phyloP scores from a whole-genome alignment of 2,797 vertebrate genomes.

The Oreochromis mossambicus region DNA sequence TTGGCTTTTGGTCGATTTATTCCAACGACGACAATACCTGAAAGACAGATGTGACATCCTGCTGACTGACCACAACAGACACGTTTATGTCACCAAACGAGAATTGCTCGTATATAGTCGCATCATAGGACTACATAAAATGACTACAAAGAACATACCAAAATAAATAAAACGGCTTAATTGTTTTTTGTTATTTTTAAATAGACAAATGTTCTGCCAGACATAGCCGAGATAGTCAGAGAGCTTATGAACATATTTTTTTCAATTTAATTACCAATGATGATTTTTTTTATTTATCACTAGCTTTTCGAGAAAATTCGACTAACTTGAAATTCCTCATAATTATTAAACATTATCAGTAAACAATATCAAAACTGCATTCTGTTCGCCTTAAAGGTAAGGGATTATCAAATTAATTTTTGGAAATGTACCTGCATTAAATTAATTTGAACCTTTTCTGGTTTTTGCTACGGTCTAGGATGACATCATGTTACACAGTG shows the following conservation, averaged over 20 bases:
- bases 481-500: neutral
- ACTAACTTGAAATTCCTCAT: neutral
- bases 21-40: slow-evolving; percentile 94
- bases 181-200: no score
- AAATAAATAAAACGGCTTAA: neutral
- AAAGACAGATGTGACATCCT: slow-evolving; percentile 12
- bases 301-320: neutral
- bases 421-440: neutral
- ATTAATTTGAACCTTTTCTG: neutral
- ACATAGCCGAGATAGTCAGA: neutral
- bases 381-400: neutral
- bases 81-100: neutral
- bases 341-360: neutral
- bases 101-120: no score
- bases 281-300: neutral
- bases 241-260: neutral
- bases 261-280: neutral
- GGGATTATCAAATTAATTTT: neutral
- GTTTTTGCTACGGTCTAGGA: neutral
- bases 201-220: no score
- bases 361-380: neutral
- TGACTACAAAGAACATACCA: neutral
- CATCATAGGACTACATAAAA: neutral
- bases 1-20: slow-evolving; percentile 93
- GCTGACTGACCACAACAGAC: neutral